Conservation (phyloP, 1,140 invertebrate genomes). For the Philaenus spumarius region DNA sequence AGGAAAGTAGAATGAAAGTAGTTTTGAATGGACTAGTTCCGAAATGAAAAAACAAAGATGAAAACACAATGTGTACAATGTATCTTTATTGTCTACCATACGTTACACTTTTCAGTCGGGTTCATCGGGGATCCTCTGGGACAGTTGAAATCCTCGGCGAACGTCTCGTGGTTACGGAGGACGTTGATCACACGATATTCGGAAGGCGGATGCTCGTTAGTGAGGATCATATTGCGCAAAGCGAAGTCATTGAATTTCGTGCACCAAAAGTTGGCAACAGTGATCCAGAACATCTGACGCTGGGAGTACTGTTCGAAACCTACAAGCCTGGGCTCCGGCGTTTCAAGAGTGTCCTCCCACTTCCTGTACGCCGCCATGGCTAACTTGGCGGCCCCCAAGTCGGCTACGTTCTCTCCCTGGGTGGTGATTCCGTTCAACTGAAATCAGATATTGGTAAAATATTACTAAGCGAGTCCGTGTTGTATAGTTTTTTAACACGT, state of each 20-base stretch:
- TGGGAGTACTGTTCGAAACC: conserved; percentile 39
- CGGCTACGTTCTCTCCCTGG: conserved; percentile 75
- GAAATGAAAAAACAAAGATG: too few relatives aligned
- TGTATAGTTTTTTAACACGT: too few relatives aligned
- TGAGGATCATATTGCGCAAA: not conserved
- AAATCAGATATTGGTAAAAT: too few relatives aligned
- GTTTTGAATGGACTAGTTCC: too few relatives aligned
- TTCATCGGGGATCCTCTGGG: conserved; percentile 75
- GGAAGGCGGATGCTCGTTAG: conserved; percentile 56
- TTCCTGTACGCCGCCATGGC: conserved; percentile 49
- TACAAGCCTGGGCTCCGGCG: conserved; percentile 42
- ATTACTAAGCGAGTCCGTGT: too few relatives aligned
- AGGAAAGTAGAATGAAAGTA: too few relatives aligned
- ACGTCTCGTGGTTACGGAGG: conserved; percentile 82
- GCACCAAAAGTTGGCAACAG: conserved; percentile 54
- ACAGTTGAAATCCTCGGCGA: conserved; percentile 80
- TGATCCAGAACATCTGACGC: conserved; percentile 56
- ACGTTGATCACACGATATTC: conserved; percentile 78
- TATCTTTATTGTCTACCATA: too few relatives aligned
- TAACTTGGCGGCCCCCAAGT: conserved; percentile 56
- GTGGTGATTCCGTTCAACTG: conserved; percentile 55
- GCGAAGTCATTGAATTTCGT: conserved; percentile 40
- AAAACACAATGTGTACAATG: too few relatives aligned
- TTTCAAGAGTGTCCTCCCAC: conserved; percentile 29
- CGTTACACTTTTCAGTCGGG: conserved; percentile 64